phyloP scores from a whole-genome alignment of 2,888 invertebrate genomes.

The Nymphalis urticae region DNA sequence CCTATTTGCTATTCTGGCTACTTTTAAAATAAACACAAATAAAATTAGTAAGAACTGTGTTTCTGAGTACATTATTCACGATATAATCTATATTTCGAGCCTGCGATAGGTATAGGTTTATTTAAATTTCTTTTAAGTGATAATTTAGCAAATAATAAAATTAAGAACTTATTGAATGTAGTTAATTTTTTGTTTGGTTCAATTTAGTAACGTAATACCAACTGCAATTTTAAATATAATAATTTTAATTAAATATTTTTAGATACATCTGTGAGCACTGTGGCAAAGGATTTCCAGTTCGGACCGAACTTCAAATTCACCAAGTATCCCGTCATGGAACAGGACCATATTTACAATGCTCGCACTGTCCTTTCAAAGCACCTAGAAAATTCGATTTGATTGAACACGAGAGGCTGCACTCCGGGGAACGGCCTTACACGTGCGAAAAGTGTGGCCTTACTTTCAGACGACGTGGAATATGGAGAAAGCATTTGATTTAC shows the following conservation, averaged over 20 bases:
- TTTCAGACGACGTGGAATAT: slow-evolving; percentile 64
- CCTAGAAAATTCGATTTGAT: slow-evolving; percentile 56
- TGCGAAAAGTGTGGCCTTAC: slow-evolving; percentile 73
- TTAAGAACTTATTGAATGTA: too few species aligned
- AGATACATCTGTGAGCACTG: slow-evolving; percentile 70
- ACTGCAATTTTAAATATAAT: neutral
- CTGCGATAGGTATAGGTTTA: too few species aligned
- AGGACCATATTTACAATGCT: slow-evolving; percentile 60
- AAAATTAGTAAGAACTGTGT: too few species aligned
- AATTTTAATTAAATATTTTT: neutral
- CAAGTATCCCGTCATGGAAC: slow-evolving; percentile 60
- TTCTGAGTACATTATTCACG: too few species aligned
- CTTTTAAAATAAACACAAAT: too few species aligned
- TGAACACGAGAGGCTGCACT: slow-evolving; percentile 67
- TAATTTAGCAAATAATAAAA: too few species aligned
- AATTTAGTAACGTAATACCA: too few species aligned
- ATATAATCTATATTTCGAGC: too few species aligned
- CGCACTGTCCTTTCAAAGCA: slow-evolving; percentile 64
- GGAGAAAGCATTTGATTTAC: slow-evolving; percentile 67
- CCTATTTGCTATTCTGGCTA: too few species aligned
- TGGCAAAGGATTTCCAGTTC: slow-evolving; percentile 61
- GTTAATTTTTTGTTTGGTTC: too few species aligned
- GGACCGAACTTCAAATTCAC: slow-evolving; percentile 57
- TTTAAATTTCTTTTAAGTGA: too few species aligned
- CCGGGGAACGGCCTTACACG: slow-evolving; percentile 69